Base-by-base conservation (phyloP, 2,797 vertebrate species). In the Alca torda region DNA sequence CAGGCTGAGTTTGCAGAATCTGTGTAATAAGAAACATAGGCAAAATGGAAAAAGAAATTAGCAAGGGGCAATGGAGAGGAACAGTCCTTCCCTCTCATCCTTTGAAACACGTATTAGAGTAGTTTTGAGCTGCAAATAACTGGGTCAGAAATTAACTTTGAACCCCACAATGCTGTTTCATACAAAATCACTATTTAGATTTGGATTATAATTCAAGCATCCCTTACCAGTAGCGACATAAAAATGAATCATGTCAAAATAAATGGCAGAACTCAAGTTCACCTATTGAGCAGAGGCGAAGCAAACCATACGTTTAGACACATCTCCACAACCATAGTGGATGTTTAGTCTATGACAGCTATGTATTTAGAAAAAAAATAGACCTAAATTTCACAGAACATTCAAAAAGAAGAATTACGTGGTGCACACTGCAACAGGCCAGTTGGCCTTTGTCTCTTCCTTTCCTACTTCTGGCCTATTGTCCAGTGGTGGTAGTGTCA, bases 181-280 rank as follows among this genome's bases (percentile, higher is more conserved):
- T 77, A 4, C 46, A 91, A 93, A 41, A 51, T 8, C 2, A 26
- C 17, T 33, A 61, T 83, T 81, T 69, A 60, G 13, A 30, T 70
- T 54, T 6, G 21, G 45, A 31, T 79, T 87, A 64, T 72, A 87
- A 74, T 73, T 91, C 43, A 88, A 81, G 20, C 6, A 64, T 33
- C 5, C 10, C 13, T 56, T 63, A 35, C 10, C 24, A 26, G 5
- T 41, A 90, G 50, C 74, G 80, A 67, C 37, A 81, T 45, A 68
- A 93, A 93, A 88, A 94, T 79, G 8, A 93, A 92, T 39, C 20
- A 2, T 81, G n/a, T 81, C 56, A 91, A 76, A 69, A 95, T 59
- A 93, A 96, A 83, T 4, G 3, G 4, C 41, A 70, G 76, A 60
- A 37, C 16, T 94, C 63, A 96, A 43, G 33, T 63, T 90, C 68